phyloP scores from a whole-genome alignment of 2,888 invertebrate genomes.

The Eupithecia centaureata region DNA sequence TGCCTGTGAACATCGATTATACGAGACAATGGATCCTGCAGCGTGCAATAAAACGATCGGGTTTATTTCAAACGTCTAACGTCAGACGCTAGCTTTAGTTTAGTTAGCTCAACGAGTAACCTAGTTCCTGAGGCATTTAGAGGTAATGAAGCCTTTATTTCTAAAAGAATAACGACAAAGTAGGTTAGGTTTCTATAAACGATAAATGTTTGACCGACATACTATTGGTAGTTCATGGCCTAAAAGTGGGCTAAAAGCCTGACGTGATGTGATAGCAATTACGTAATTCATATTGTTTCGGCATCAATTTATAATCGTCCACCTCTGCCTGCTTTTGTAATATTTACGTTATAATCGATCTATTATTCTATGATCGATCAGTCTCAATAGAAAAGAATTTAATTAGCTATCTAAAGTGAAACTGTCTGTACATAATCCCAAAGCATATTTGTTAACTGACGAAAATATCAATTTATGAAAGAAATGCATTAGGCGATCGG shows the following conservation, averaged over 20 bases:
- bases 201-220: constrained; percentile 58
- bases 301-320: constrained; percentile 46
- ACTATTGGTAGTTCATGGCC: constrained; percentile 53
- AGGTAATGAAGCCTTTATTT: constrained; percentile 12
- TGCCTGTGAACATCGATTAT: constrained; percentile 38
- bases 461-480: not conserved
- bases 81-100: constrained; percentile 18
- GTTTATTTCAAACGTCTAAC: constrained; percentile 38
- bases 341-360: constrained; percentile 15
- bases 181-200: not conserved
- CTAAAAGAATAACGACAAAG: not conserved
- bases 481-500: constrained; percentile 5
- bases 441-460: not conserved
- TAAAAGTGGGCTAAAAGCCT: constrained; percentile 65
- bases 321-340: constrained; percentile 27
- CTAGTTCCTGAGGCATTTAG: constrained; percentile 31
- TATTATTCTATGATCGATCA: constrained; percentile 22
- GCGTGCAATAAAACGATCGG: constrained; percentile 37
- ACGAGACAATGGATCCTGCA: constrained; percentile 39
- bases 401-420: not conserved
- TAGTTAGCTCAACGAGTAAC: constrained; percentile 27
- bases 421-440: not conserved
- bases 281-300: constrained; percentile 40
- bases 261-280: constrained; percentile 55
- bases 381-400: not conserved